Conservation (phyloP, 2,113 vertebrate genomes). For the Anarrhichthys ocellatus region DNA sequence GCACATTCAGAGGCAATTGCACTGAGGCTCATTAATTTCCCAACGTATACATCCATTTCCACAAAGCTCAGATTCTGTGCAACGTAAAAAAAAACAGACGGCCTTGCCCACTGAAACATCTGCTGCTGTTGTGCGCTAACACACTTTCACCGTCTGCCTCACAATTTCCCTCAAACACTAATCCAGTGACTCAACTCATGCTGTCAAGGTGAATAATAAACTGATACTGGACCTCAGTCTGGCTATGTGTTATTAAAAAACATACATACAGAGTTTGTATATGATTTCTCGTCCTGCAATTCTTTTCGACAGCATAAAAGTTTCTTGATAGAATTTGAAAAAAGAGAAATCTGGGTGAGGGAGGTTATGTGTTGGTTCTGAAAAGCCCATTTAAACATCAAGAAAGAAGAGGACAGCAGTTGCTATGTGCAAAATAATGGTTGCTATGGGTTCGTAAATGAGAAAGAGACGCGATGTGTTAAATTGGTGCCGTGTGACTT, state of each 20-base stretch:
- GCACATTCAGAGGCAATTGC: conserved; percentile 58
- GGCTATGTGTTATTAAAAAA: conserved; percentile 15
- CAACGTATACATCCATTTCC: conserved; percentile 71
- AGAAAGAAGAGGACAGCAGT: not conserved
- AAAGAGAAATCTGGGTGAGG: not conserved
- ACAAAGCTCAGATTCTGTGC: conserved; percentile 51
- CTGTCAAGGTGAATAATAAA: conserved; percentile 45
- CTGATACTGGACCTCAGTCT: conserved; percentile 16
- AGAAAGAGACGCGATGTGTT: conserved; percentile 5
- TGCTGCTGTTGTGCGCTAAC: conserved; percentile 50
- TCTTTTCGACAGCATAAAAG: not conserved
- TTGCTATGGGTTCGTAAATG: conserved; percentile 1
- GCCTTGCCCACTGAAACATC: conserved; percentile 49
- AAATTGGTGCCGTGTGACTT: not conserved
- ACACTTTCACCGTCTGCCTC: conserved; percentile 61
- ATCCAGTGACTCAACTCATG: conserved; percentile 46
- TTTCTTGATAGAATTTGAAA: not conserved
- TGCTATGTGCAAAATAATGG: not conserved
- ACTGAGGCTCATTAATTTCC: conserved; percentile 76
- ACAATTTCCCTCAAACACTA: conserved; percentile 35
- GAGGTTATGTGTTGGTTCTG: not conserved
- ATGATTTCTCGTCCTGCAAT: not conserved
- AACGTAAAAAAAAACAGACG: conserved; percentile 53
- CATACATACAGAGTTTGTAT: not conserved
- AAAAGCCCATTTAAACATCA: conserved; percentile 6